Percentiles rank a stretch among this genome's conserved stretches.
Conservation (phyloP, 2,888 invertebrate species). For the Oligia latruncula region DNA sequence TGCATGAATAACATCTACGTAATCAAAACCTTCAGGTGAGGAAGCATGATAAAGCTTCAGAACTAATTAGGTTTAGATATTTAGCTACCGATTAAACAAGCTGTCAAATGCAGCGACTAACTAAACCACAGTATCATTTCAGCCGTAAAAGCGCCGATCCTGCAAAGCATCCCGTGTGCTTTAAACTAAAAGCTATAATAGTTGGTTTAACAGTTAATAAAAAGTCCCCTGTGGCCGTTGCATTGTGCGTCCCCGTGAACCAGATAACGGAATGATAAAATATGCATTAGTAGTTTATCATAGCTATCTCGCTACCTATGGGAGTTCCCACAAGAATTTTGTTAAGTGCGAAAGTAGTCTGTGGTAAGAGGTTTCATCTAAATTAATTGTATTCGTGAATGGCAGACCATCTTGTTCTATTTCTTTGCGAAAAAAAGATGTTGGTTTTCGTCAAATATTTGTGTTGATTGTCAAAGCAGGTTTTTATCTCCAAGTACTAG, state of each 20-base stretch:
- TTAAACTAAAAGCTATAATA: conserved; percentile 66
- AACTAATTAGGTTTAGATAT: neutral
- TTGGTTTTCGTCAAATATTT: neutral
- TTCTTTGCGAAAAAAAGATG: neutral
- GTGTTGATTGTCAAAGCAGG: neutral
- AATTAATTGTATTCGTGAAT: neutral
- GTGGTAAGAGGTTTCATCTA: neutral
- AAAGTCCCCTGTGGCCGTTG: conserved; percentile 70
- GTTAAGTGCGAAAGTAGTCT: neutral
- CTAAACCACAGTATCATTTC: neutral
- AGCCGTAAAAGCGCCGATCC: neutral
- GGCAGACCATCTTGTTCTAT: neutral
- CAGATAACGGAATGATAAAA: conserved; percentile 59
- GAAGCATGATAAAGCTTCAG: neutral
- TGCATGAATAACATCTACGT: neutral
- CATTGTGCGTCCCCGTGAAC: conserved; percentile 44
- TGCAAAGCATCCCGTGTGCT: conserved; percentile 5
- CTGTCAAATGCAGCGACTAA: conserved; percentile 12
- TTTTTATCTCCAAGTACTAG: neutral
- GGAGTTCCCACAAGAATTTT: conserved; percentile 27
- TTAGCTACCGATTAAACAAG: conserved; percentile 3
- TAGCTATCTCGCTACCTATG: conserved; percentile 8
- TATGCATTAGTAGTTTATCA: conserved; percentile 58
- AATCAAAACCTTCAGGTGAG: neutral
- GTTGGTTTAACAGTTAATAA: conserved; percentile 76